These are phyloP conservation scores for Schrankia costaestrigalis DNA, from an alignment of 2,888 invertebrate genomes.

Conservation along the genomic window DNA sequence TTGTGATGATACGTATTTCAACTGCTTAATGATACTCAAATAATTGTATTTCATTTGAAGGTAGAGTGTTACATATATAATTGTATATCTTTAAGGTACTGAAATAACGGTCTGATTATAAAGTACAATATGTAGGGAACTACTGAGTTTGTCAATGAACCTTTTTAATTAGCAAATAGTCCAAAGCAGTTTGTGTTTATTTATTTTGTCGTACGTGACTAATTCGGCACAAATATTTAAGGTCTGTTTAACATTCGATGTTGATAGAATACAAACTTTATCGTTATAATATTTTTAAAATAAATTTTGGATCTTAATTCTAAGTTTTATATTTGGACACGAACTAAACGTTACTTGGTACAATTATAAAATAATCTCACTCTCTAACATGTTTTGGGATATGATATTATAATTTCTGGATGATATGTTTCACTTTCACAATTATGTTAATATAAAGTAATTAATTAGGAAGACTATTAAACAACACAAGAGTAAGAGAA, in stretches of 20 bases:
- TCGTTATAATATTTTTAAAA: no score
- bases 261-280: no score
- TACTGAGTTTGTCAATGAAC: conserved; percentile 2
- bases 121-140: no score
- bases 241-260: no score
- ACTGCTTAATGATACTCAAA: conserved; percentile 16
- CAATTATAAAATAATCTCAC: conserved; percentile 53
- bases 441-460: conserved; percentile 12
- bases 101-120: no score
- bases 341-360: conserved; percentile 34
- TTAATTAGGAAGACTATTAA: conserved; percentile 15
- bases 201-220: neutral
- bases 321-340: conserved; percentile 26
- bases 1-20: conserved; percentile 31
- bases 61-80: no score
- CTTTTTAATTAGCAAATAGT: conserved; percentile 6
- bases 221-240: no score
- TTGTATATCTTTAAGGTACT: no score
- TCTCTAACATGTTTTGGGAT: conserved; percentile 47
- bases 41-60: conserved; percentile 11
- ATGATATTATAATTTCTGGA: conserved; percentile 50
- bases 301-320: conserved; percentile 14
- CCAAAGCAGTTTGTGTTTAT: neutral
- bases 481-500: conserved; percentile 1
- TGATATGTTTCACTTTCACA: conserved; percentile 62